Base-by-base conservation (phyloP, 2,113 vertebrate genomes). In the Myotis brandtii region DNA sequence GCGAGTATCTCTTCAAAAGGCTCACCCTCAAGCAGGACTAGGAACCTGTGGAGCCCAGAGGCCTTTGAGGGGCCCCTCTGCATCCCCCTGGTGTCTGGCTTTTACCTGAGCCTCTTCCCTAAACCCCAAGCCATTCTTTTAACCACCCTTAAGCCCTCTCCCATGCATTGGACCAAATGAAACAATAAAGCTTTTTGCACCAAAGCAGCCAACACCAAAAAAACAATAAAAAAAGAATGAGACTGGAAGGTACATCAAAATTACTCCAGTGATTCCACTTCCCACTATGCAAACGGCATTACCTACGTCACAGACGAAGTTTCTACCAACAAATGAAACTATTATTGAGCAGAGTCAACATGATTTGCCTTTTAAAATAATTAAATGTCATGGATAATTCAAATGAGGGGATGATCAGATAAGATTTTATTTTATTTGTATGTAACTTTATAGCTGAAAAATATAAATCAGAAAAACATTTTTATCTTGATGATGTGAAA, bases 381-480 rank as follows among this genome's bases (percentile, higher is more conserved):
- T 52, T 92, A 70, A 62, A 79, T 66, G 79, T 92, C 34, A 37
- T 66, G 4, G 43, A 30, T 90, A 89, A 85, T 79, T 87, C 40
- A 92, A 93, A 93, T 50, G 30, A 89, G 92, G 76, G 25, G 32
- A 91, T 83, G 16, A 81, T 73, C 52, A 85, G 3, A 67, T 56
- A 93, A 62, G 11, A 50, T 67, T 17, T 67, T 83, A 83, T 46
- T 87, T 94, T 86, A 89, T 52, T 69, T 95, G 67, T n/a, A 69
- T 82, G 34, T 88, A 76, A 94, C 34, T 77, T 69, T 43, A 50
- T 75, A 64, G 32, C 13, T 95, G 56, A 77, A 95, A 96, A 76
- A 69, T 46, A 70, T 96, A 94, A 64, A 56, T 92, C 50, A 70
- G 73, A 84, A 95, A 95, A 96, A 37, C 17, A 50, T 59, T 91